Evolutionary conservation across 2,113 vertebrate species (phyloP).

Genomic region (Centrocercus urophasianus): DNA sequence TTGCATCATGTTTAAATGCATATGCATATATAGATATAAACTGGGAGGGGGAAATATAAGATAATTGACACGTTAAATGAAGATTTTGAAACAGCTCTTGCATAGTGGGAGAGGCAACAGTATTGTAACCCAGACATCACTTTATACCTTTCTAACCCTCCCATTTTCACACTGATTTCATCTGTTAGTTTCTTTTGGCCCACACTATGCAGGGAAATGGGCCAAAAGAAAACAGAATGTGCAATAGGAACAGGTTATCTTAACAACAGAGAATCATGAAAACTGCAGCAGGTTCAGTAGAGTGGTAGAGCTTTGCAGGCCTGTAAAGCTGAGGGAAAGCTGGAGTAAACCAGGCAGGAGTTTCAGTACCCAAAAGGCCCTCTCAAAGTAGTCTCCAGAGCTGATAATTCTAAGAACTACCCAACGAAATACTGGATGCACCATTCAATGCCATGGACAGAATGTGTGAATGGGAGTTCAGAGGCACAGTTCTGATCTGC

Average conservation of each 20-base stretch:
- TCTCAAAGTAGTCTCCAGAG: neutral
- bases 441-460: neutral
- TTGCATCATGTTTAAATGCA: conserved; percentile 12
- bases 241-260: neutral
- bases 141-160: neutral
- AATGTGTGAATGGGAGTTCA: neutral
- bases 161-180: neutral
- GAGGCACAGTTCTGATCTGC: neutral
- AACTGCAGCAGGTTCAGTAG: neutral
- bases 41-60: neutral
- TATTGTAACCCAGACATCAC: neutral
- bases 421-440: neutral
- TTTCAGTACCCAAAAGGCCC: neutral
- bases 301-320: neutral
- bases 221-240: neutral
- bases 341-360: neutral
- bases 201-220: neutral
- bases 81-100: neutral
- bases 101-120: neutral
- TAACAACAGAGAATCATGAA: neutral
- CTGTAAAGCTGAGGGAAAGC: neutral
- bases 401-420: neutral
- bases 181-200: neutral
- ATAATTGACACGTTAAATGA: neutral
- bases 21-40: neutral